phyloP scores from a whole-genome alignment of 2,888 invertebrate genomes.

The Rhamphomyia laevipes region DNA sequence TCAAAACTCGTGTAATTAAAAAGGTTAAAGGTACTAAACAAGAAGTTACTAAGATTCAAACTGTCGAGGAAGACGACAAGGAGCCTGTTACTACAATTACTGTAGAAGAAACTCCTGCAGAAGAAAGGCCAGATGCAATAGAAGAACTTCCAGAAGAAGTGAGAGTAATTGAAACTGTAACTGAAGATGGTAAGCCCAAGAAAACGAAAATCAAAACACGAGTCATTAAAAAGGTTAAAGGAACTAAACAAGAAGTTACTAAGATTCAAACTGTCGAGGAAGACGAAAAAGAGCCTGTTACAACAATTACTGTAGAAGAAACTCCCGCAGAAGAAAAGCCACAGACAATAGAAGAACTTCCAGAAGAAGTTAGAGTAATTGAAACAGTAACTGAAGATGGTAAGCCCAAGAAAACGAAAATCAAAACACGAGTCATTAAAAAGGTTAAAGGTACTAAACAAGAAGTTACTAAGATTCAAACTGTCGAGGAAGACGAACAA shows the following conservation, averaged over 20 bases:
- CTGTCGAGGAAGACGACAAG: conserved; percentile 31
- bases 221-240: conserved; percentile 17
- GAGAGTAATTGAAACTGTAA: conserved; percentile 32
- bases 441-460: conserved; percentile 30
- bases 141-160: conserved; percentile 21
- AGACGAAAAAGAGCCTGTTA: conserved; percentile 13
- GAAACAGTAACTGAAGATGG: conserved; percentile 33
- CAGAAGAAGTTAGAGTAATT: conserved; percentile 35
- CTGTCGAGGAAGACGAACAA: conserved; percentile 32
- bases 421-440: conserved; percentile 27
- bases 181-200: conserved; percentile 15
- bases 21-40: conserved; percentile 30
- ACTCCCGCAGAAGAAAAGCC: background rate
- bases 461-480: conserved; percentile 30
- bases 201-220: conserved; percentile 20
- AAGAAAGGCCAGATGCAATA: conserved; percentile 16
- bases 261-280: conserved; percentile 28
- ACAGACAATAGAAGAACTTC: conserved; percentile 12
- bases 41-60: conserved; percentile 34
- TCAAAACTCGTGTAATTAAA: conserved; percentile 27
- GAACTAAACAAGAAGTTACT: conserved; percentile 24
- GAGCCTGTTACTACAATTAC: conserved; percentile 28
- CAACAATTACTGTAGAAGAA: conserved; percentile 18
- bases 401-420: conserved; percentile 23
- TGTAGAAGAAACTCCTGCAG: conserved; percentile 19